A percentile compares a stretch with the other conserved stretches of the same genome.
Conservation (phyloP, 2,797 vertebrate genomes). For the Phylloscopus collybita region DNA sequence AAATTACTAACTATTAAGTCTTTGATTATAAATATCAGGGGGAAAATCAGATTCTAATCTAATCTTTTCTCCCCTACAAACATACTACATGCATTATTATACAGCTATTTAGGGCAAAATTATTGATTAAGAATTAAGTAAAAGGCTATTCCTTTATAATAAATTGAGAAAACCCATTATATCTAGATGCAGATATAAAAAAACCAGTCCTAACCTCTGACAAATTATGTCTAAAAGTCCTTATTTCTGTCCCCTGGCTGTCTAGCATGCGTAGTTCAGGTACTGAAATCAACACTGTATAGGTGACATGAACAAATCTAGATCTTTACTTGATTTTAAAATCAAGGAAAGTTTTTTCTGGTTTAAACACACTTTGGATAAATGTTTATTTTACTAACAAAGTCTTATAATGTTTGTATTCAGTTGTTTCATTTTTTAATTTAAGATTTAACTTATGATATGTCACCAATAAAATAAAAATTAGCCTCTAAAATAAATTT, state of each 20-base stretch:
- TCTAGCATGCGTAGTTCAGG: neutral
- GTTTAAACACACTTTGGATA: neutral
- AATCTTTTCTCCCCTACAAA: neutral
- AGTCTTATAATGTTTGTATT: neutral
- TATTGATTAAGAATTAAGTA: neutral
- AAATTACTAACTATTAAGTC: neutral
- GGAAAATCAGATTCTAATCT: neutral
- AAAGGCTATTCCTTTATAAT: neutral
- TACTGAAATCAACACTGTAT: neutral
- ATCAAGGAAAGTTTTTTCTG: neutral
- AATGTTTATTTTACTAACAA: neutral
- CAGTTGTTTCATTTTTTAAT: neutral
- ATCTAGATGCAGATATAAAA: neutral
- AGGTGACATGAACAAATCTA: neutral
- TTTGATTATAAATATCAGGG: neutral
- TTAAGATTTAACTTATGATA: neutral
- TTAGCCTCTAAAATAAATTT: neutral
- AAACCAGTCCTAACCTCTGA: neutral
- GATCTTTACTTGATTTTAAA: neutral
- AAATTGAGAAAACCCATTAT: neutral
- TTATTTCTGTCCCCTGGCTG: neutral
- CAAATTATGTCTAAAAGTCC: accelerated
- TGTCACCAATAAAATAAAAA: neutral
- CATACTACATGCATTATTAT: neutral
- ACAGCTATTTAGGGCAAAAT: neutral